phyloP scores from a whole-genome alignment of 2,888 invertebrate genomes.

The Ptilodon capucinus region DNA sequence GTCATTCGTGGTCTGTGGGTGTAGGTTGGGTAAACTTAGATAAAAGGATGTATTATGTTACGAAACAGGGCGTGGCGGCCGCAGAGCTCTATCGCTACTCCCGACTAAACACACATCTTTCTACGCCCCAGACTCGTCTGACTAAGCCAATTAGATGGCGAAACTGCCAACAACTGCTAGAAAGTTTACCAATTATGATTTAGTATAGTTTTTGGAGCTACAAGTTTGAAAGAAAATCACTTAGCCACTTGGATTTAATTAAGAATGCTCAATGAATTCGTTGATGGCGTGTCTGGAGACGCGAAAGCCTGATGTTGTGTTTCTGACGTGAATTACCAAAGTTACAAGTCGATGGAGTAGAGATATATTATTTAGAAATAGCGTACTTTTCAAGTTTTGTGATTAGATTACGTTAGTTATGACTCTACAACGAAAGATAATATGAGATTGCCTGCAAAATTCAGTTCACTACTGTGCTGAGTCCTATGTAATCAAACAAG shows the following conservation, averaged over 20 bases:
- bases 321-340: not conserved
- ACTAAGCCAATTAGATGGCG: not conserved
- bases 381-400: too few relatives aligned
- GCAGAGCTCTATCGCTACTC: not conserved
- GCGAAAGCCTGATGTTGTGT: not conserved
- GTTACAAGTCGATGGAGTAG: too few relatives aligned
- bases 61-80: not conserved
- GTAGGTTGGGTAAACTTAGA: not conserved
- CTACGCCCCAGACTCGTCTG: not conserved
- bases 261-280: not conserved
- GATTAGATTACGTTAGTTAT: too few relatives aligned
- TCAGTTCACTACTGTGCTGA: not conserved
- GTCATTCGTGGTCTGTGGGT: not conserved
- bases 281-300: not conserved
- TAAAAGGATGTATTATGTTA: slow-evolving; percentile 1
- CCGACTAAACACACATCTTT: not conserved
- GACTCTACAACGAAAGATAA: too few relatives aligned
- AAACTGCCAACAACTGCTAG: not conserved
- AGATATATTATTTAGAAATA: too few relatives aligned
- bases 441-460: too few relatives aligned
- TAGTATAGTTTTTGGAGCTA: not conserved
- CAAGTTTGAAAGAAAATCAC: not conserved
- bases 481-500: not conserved
- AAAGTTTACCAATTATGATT: not conserved
- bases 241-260: not conserved